These are phyloP conservation scores for Chiropotes sagulatus DNA, from an alignment of 2,797 vertebrate genomes.

Conservation along the genomic window DNA sequence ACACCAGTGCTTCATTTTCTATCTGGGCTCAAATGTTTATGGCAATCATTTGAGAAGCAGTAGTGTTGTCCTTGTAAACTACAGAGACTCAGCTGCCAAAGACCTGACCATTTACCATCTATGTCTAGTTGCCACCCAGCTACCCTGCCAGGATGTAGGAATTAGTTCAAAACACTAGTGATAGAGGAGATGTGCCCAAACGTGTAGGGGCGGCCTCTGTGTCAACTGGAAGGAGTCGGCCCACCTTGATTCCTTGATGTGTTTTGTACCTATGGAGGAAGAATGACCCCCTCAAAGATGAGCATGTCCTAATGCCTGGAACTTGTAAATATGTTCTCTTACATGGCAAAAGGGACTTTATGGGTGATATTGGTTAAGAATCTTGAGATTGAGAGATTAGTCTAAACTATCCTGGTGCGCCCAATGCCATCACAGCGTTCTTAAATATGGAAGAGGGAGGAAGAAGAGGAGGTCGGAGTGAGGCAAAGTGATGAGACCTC, in stretches of 20 bases:
- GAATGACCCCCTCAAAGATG: not conserved
- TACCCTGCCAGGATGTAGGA: not conserved
- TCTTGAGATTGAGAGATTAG: not conserved
- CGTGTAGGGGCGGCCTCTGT: not conserved
- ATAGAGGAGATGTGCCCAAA: not conserved
- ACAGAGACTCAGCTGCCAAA: not conserved
- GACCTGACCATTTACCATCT: not conserved
- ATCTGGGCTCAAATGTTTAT: not conserved
- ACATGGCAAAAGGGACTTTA: not conserved
- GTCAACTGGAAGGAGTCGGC: not conserved
- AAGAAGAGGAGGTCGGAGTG: not conserved
- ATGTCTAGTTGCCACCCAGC: not conserved
- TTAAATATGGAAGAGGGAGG: not conserved
- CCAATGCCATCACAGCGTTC: not conserved
- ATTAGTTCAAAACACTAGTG: not conserved
- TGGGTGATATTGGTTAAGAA: not conserved
- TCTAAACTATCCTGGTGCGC: not conserved
- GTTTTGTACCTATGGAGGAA: not conserved
- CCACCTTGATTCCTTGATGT: not conserved
- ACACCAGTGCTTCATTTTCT: not conserved
- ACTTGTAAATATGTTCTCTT: not conserved
- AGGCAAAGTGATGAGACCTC: not conserved
- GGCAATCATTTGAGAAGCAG: not conserved
- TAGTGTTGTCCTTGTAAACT: not conserved
- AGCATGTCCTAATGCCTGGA: not conserved